A percentile compares a stretch with the other conserved stretches of the same genome.
Conservation (phyloP, 2,888 invertebrate genomes). For the Eupithecia tripunctaria region DNA sequence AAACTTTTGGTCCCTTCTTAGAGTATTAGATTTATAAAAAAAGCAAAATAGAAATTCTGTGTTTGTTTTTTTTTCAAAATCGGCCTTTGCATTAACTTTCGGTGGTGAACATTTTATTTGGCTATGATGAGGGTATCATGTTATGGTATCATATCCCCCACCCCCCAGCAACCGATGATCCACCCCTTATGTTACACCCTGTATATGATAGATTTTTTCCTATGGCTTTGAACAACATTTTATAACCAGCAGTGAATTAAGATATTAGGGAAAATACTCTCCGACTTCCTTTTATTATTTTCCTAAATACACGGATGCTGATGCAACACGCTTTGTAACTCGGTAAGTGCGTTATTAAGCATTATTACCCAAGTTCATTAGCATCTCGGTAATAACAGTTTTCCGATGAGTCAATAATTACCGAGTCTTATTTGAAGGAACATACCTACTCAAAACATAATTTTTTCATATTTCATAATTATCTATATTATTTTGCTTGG, state of each 20-base stretch:
- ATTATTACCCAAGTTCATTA: conserved; percentile 2
- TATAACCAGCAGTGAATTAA: background rate
- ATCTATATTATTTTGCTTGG: too few species aligned
- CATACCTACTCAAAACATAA: background rate
- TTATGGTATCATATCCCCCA: too few species aligned
- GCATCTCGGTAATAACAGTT: background rate
- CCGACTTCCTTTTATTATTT: background rate
- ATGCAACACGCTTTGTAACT: conserved; percentile 4
- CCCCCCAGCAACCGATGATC: too few species aligned
- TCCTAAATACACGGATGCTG: background rate
- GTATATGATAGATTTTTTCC: background rate
- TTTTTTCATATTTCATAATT: too few species aligned
- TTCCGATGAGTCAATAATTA: conserved; percentile 2
- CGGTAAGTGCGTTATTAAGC: background rate
- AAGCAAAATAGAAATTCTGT: too few species aligned
- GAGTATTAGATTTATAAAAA: too few species aligned
- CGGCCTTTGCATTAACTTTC: too few species aligned
- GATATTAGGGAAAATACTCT: background rate
- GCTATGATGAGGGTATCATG: too few species aligned
- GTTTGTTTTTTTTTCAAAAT: too few species aligned
- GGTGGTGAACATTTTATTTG: too few species aligned
- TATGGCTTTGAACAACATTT: background rate
- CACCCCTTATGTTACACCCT: too few species aligned
- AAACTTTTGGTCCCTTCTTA: too few species aligned
- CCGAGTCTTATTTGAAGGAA: background rate